Conservation (phyloP, 2,113 vertebrate genomes). For the Lutjanus erythropterus region DNA sequence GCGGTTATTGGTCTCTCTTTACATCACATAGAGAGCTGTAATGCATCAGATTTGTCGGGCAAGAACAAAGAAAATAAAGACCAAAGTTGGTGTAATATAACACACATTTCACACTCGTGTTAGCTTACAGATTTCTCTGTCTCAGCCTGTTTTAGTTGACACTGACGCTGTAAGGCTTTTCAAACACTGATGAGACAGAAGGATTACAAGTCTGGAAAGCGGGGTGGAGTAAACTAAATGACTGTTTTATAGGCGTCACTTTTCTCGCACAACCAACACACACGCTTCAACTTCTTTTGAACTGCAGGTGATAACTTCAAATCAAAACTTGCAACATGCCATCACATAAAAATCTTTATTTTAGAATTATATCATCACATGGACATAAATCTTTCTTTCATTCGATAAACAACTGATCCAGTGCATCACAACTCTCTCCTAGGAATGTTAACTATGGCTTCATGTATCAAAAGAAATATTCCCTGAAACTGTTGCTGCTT, state of each 20-base stretch:
- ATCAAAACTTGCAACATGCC: conserved; percentile 10
- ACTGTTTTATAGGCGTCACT: conserved; percentile 65
- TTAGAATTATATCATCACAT: conserved; percentile 20
- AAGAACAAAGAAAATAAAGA: conserved; percentile 14
- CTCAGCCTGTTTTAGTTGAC: conserved; percentile 28
- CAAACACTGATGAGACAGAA: conserved; percentile 63
- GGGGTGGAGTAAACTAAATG: conserved; percentile 61
- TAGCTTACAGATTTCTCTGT: not conserved
- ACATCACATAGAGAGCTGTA: conserved; percentile 21
- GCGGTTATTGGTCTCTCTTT: conserved; percentile 23
- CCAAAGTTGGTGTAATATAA: not conserved
- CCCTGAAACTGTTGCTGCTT: not conserved
- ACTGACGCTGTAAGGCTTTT: conserved; percentile 52
- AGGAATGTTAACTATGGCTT: not conserved
- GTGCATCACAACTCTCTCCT: conserved; percentile 44
- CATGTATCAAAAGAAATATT: not conserved
- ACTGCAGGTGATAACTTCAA: conserved; percentile 5
- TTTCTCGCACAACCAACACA: conserved; percentile 38
- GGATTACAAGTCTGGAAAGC: conserved; percentile 76
- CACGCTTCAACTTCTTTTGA: not conserved
- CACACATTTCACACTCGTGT: not conserved
- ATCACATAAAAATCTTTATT: conserved; percentile 59
- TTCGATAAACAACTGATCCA: conserved; percentile 47
- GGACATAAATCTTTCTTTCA: not conserved
- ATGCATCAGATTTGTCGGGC: not conserved